A percentile compares a stretch with the other conserved stretches of the same genome.
These are phyloP conservation scores for Sciurus vulgaris DNA, from an alignment of 2,797 vertebrate genomes.

Conservation along the genomic window DNA sequence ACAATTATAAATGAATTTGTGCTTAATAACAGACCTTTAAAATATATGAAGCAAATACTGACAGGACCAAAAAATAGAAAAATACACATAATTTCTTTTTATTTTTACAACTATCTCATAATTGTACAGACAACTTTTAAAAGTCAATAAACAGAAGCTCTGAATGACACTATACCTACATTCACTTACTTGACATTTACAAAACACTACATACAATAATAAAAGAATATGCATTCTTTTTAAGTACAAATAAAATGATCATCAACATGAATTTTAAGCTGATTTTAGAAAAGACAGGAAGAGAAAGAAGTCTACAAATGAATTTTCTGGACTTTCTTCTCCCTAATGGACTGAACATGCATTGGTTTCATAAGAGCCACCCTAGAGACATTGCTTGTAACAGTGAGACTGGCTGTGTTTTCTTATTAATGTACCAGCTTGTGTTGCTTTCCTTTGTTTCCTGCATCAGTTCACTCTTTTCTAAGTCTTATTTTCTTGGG, in stretches of 20 bases:
- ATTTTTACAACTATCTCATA: background rate
- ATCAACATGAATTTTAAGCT: background rate
- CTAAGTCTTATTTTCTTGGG: background rate
- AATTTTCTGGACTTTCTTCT: background rate
- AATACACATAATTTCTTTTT: background rate
- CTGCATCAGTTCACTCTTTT: background rate
- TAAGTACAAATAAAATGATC: background rate
- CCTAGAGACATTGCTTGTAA: background rate
- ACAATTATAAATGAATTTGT: background rate
- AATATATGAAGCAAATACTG: background rate
- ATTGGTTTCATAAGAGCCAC: background rate
- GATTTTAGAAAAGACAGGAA: background rate
- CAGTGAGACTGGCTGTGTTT: background rate
- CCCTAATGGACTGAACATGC: background rate
- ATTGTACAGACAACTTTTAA: background rate
- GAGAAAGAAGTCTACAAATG: background rate
- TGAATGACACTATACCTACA: background rate
- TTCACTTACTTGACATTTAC: background rate
- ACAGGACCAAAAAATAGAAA: background rate
- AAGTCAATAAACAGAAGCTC: background rate
- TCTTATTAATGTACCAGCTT: background rate
- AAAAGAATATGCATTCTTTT: background rate
- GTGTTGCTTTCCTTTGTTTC: background rate
- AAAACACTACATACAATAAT: background rate
- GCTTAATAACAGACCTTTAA: background rate